A percentile compares a stretch with the other conserved stretches of the same genome.
These are phyloP conservation scores for Trichopria drosophilae DNA, from an alignment of 2,888 invertebrate genomes.

Conservation along the genomic window DNA sequence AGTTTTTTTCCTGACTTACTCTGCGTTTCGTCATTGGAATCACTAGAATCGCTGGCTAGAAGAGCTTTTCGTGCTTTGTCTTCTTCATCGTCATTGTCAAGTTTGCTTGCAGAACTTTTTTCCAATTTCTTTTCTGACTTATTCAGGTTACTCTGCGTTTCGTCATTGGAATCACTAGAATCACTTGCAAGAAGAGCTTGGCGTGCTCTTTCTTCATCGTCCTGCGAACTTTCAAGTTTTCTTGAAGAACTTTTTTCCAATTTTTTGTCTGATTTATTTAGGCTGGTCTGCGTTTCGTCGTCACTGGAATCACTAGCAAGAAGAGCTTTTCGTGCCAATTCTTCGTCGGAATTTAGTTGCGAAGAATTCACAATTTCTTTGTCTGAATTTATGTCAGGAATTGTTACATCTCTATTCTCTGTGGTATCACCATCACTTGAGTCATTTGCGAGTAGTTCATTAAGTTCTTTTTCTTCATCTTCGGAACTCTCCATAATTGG, in stretches of 20 bases:
- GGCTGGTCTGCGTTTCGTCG: neutral
- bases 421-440: neutral
- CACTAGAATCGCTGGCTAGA: neutral
- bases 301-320: neutral
- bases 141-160: too few species aligned
- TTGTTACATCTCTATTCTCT: neutral
- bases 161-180: neutral
- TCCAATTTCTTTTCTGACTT: neutral
- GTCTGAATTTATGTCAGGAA: neutral
- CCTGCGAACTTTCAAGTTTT: neutral
- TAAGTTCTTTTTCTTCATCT: too few species aligned
- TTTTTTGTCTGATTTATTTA: neutral
- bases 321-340: too few species aligned
- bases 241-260: neutral
- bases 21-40: neutral
- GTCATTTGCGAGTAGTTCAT: too few species aligned
- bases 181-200: neutral
- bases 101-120: neutral
- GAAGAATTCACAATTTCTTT: too few species aligned
- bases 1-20: neutral
- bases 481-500: too few species aligned
- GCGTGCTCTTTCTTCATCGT: neutral
- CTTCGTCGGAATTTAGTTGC: too few species aligned
- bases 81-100: neutral
- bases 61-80: neutral